A percentile compares a stretch with the other conserved stretches of the same genome.
phyloP scores from a whole-genome alignment of 2,888 invertebrate species.

The Chloroclysta siterata region DNA sequence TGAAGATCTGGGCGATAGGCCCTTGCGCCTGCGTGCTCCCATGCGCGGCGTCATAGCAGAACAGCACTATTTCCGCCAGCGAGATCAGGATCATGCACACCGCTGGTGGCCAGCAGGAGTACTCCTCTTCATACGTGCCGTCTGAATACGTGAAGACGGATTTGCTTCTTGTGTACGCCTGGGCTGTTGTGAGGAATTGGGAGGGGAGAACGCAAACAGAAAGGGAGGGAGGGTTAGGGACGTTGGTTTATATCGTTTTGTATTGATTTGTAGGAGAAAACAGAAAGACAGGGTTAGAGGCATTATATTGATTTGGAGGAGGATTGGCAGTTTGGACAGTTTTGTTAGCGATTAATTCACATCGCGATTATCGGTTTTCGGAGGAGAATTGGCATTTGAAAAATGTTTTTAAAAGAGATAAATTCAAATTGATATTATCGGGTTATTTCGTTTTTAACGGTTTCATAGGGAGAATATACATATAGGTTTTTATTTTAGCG shows the following conservation, averaged over 20 bases:
- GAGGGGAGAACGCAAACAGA: slow-evolving; percentile 19
- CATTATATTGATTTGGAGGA: not conserved
- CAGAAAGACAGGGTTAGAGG: too few species aligned
- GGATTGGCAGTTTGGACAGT: not conserved
- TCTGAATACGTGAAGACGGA: slow-evolving; percentile 83
- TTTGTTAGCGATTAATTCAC: not conserved
- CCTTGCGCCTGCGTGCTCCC: slow-evolving; percentile 86
- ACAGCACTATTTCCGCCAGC: slow-evolving; percentile 92
- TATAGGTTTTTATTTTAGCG: too few species aligned
- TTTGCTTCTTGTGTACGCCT: slow-evolving; percentile 59
- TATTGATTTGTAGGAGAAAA: too few species aligned
- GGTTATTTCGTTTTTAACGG: not conserved
- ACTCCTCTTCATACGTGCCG: slow-evolving; percentile 95
- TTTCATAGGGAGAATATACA: too few species aligned
- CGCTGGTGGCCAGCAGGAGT: slow-evolving; percentile 96
- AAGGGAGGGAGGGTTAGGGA: not conserved
- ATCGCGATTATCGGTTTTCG: not conserved
- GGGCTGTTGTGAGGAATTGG: slow-evolving; percentile 37
- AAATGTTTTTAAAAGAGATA: not conserved
- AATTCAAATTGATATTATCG: not conserved
- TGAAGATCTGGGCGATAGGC: slow-evolving; percentile 91
- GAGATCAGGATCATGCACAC: slow-evolving; percentile 96
- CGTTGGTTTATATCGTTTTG: too few species aligned
- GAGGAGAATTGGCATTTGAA: not conserved
- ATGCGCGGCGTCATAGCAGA: slow-evolving; percentile 82